A percentile compares a stretch with the other conserved stretches of the same genome.
Evolutionary conservation across 2,797 vertebrate species (phyloP).

Genomic region (Centropyge bicolor): DNA sequence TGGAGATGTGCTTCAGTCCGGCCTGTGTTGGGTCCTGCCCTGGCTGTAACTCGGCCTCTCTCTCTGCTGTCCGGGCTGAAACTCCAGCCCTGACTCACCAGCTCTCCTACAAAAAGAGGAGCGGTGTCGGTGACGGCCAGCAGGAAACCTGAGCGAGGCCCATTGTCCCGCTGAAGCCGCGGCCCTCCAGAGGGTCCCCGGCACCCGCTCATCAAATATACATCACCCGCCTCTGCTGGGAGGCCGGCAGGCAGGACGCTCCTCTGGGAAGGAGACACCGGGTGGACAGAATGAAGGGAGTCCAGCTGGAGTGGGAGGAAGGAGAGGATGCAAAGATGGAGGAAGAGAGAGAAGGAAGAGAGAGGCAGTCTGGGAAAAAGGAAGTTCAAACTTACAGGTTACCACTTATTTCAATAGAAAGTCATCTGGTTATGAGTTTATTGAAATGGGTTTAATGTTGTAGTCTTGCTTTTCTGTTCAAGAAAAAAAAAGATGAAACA

Average conservation of each 20-base stretch:
- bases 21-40: not conserved
- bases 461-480: not conserved
- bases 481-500: not conserved
- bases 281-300: conserved; percentile 23
- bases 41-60: conserved; percentile 55
- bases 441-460: not conserved
- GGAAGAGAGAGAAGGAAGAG: not conserved
- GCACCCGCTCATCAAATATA: conserved; percentile 80
- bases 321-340: not conserved
- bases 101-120: conserved; percentile 45
- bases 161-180: conserved; percentile 65
- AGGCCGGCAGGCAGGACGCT: conserved; percentile 57
- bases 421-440: not conserved
- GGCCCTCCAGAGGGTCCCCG: conserved; percentile 64
- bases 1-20: not conserved
- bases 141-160: conserved; percentile 77
- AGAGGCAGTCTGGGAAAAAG: rapidly evolving
- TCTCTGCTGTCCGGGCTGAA: conserved; percentile 36
- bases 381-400: conserved; percentile 20
- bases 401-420: not conserved
- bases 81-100: conserved; percentile 55
- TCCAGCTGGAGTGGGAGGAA: conserved; percentile 52
- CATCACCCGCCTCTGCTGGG: conserved; percentile 65
- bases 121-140: conserved; percentile 62
- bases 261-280: conserved; percentile 60